Conservation (phyloP, 2,797 vertebrate genomes). For the Myotis planiceps region DNA sequence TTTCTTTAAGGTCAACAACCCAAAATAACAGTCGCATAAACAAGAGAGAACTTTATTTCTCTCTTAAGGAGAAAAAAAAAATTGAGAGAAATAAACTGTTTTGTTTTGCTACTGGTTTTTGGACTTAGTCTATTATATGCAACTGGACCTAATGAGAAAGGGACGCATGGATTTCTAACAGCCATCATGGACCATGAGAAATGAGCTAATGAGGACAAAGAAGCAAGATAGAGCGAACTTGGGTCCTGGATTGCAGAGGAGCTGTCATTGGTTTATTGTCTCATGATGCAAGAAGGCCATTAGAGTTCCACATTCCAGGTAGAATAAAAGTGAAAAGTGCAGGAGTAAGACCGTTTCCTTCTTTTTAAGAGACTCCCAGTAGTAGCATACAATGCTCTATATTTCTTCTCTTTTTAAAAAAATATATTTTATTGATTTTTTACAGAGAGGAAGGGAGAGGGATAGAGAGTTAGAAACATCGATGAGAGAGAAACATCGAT, state of each 20-base stretch:
- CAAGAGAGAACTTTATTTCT: background rate
- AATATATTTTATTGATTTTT: no score
- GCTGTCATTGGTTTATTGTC: background rate
- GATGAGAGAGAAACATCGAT: no score
- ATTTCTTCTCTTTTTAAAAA: background rate
- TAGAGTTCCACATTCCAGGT: background rate
- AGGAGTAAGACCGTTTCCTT: background rate
- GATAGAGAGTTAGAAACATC: no score
- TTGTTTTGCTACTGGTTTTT: background rate
- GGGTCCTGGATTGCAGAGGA: background rate
- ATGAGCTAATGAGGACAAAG: background rate
- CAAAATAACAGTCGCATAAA: background rate
- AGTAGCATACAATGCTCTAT: accelerated
- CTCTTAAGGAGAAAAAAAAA: background rate
- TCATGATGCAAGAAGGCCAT: background rate
- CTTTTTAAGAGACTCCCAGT: background rate
- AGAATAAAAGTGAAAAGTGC: background rate
- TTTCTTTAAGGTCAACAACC: background rate
- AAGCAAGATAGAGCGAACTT: background rate
- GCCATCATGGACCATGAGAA: background rate
- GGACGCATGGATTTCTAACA: background rate
- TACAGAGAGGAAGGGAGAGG: no score
- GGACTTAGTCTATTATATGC: background rate
- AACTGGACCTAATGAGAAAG: background rate
- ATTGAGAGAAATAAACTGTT: background rate